Base-by-base conservation (phyloP, 1,140 invertebrate genomes). In the Belonocnema kinseyi region DNA sequence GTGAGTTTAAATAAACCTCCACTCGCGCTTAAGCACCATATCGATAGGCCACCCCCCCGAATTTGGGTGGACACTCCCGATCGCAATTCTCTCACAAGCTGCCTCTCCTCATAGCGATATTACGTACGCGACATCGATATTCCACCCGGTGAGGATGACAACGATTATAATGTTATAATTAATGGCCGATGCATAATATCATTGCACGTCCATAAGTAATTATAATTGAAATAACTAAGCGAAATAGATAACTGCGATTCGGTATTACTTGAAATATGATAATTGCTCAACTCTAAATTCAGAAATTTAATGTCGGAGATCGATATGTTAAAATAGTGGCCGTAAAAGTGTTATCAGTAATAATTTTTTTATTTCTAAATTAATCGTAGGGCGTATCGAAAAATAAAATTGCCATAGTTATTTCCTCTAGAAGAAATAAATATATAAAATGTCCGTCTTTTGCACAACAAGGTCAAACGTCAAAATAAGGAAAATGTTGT, bases 1-100 rank as follows among this genome's bases (percentile, higher is more conserved):
- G 87, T 87, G 85, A 86, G 83, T 88, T 88, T 84, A 82, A 87
- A 88, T 88, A 88, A 87, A 87, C 83, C 83, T 77, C 76, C 75
- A 76, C 40, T 77, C 74, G 78, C 61, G 78, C 79, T 86, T 85
- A 83, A 86, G 85, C 80, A 79, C 75, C 78, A 80, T 81, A 83
- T 83, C 78, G 79, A 82, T 84, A 80, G 74, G 19, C 71, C 50
- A 71, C 7, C 33, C 33, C 17, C 21, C 12, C 3, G n/a, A n/a
- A 12, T 58, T 58, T 58, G 12, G 58, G 12, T 66, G 21, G 13
- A 33, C 58, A 52, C 53, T 56, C 51, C 75, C 72, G 54, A 56
- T 19, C 51, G 21, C 40, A 53, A 33, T 14, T 74, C 19, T n/a
- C 73, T 8, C n/a, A 16, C 52, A 33, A 3, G 46, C 40, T 13